These are phyloP conservation scores for Rhincodon typus DNA, from an alignment of 2,797 vertebrate species.

Conservation along the genomic window DNA sequence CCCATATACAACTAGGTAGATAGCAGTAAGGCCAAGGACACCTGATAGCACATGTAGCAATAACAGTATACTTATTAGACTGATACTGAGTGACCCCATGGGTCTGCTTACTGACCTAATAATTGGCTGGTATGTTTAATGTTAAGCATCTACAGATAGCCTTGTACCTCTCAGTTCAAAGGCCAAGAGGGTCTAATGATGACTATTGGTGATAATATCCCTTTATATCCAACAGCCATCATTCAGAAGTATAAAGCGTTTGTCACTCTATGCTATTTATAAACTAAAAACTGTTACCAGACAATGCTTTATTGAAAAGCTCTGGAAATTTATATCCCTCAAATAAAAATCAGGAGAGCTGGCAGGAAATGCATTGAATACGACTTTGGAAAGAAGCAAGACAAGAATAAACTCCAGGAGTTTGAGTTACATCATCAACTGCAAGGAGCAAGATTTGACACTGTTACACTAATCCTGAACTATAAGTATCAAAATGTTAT, in stretches of 20 bases:
- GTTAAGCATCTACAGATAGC: neutral
- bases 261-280: neutral
- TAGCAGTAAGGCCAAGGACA: neutral
- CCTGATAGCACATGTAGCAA: neutral
- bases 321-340: neutral
- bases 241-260: neutral
- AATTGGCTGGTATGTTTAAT: neutral
- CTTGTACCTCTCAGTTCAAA: neutral
- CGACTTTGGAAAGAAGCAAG: neutral
- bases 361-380: neutral
- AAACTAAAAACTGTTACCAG: neutral
- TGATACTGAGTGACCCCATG: neutral
- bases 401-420: neutral
- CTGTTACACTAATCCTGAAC: neutral
- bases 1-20: neutral
- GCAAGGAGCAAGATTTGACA: neutral
- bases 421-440: neutral
- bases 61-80: neutral
- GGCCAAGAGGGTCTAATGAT: neutral
- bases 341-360: neutral
- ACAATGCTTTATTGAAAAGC: neutral
- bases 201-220: neutral
- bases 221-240: slow-evolving; percentile 21
- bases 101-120: slow-evolving; percentile 13
- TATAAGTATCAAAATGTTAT: slow-evolving; percentile 15